Conservation (phyloP, 2,113 vertebrate genomes). For the Vulpes lagopus region DNA sequence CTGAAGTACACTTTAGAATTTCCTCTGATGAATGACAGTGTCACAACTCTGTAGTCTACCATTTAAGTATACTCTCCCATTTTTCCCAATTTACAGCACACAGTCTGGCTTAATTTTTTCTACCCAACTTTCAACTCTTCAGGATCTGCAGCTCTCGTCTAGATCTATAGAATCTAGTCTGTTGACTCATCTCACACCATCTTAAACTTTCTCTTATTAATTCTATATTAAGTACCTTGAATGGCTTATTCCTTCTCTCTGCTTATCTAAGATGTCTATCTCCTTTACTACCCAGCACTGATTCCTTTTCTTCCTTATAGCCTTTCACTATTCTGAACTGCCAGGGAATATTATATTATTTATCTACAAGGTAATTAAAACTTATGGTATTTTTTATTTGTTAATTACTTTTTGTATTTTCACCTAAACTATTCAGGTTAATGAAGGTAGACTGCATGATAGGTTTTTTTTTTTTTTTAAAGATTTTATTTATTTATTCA, state of each 20-base stretch:
- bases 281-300: neutral
- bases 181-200: neutral
- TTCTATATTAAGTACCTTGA: neutral
- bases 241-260: neutral
- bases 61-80: neutral
- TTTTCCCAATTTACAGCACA: neutral
- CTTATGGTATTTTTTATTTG: neutral
- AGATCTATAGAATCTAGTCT: neutral
- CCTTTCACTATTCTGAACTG: neutral
- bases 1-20: too few species aligned
- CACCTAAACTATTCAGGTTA: neutral
- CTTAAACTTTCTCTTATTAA: neutral
- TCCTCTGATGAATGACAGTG: neutral
- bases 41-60: neutral
- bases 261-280: neutral
- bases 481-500: too few species aligned
- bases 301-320: neutral
- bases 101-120: neutral
- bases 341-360: neutral
- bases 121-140: neutral
- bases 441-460: neutral
- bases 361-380: neutral
- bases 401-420: neutral
- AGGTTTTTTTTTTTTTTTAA: too few species aligned
- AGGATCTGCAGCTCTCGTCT: neutral